phyloP scores from a whole-genome alignment of 2,888 invertebrate genomes.

The Lepidocyrtoides sp. region DNA sequence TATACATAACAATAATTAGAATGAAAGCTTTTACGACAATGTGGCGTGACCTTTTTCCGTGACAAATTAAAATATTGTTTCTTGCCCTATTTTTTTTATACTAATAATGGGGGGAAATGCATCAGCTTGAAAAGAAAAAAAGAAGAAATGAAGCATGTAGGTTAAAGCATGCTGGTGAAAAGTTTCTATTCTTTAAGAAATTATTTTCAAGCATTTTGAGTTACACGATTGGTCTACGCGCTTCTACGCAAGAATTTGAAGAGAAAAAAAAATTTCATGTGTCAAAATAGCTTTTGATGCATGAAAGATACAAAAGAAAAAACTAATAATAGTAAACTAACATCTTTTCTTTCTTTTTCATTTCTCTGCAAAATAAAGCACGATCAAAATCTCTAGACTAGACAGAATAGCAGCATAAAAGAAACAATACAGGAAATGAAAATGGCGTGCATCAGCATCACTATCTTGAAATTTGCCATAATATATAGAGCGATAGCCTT shows the following conservation, averaged over 20 bases:
- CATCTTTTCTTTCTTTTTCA: neutral
- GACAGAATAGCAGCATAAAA: neutral
- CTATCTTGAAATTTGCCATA: slow-evolving; percentile 49
- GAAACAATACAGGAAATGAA: slow-evolving; percentile 60
- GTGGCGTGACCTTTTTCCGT: neutral
- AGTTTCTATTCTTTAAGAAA: neutral
- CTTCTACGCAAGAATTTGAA: too few relatives aligned
- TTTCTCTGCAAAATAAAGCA: neutral
- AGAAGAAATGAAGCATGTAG: neutral
- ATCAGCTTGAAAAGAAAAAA: neutral
- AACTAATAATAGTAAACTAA: neutral
- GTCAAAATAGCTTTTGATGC: neutral
- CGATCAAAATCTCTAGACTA: too few relatives aligned
- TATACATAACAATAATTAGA: slow-evolving; percentile 5
- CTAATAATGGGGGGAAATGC: too few relatives aligned
- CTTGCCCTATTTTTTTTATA: neutral
- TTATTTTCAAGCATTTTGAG: too few relatives aligned
- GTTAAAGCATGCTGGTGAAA: neutral
- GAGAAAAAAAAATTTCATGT: too few relatives aligned
- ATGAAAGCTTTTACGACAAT: neutral
- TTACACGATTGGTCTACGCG: too few relatives aligned
- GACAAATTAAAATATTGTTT: neutral
- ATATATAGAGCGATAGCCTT: neutral
- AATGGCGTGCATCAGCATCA: slow-evolving; percentile 12
- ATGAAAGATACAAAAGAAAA: neutral